Base-by-base conservation (phyloP, 2,797 vertebrate genomes). In the Sorex maritimensis region DNA sequence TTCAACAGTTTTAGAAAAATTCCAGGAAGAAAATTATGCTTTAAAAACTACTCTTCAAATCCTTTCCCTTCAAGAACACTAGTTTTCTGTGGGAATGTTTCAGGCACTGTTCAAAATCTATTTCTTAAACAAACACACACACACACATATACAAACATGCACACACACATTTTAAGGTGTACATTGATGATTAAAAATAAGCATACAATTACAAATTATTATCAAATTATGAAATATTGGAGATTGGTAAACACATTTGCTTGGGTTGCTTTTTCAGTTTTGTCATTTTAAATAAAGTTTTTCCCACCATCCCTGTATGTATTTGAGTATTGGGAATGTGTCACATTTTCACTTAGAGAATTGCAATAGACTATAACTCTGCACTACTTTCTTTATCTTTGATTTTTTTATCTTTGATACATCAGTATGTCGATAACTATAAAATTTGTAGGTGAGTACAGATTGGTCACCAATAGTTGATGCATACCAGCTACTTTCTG, bases 1-100 rank as follows among this genome's bases (percentile, higher is more conserved):
- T 78, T 92, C 89, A 94, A 94, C 67, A 78, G 52, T 83, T 96
- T 78, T 71, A 93, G 78, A 95, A 65, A 86, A 46, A 79, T 95
- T 92, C 69, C 77, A 84, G 49, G 23, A 90, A n/a, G 82, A 93
- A 92, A 95, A 95, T 84, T 55, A 78, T 79, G 52, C 88, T 93
- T 95, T 88, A 90, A 88, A 90, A 71, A 90, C 90, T 71, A 72
- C 58, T 86, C 69, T 81, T 91, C 88, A 93, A 92, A 84, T 90
- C 38, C 46, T 86, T 71, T 84, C 63, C 77, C 68, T 79, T 41
- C 73, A 46, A 80, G 49, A 92, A 86, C 30, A 78, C 24, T 46
- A 74, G 44, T 86, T 13, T 92, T 90, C n/a, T 63, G 28, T 34
- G 28, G 46, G 69, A 86, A 28, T 83, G 73, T 24, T 85, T 88